phyloP scores from a whole-genome alignment of 1,140 invertebrate genomes.

The Rhizoglyphus robini region DNA sequence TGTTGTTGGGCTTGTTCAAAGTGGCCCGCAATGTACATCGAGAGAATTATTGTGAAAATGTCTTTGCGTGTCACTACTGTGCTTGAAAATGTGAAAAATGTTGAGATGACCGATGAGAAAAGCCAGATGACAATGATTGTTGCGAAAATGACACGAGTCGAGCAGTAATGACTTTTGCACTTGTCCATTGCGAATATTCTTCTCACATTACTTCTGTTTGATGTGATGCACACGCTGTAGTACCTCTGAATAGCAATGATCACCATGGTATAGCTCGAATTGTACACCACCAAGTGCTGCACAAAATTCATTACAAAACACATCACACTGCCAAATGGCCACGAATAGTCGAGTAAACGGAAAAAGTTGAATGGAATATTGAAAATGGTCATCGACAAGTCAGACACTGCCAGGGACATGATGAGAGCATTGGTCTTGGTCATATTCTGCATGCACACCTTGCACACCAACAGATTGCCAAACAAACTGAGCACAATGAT shows the following conservation, averaged over 20 bases:
- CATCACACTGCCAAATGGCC: slow-evolving; percentile 37
- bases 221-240: too few species aligned
- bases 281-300: slow-evolving; percentile 33
- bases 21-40: too few species aligned
- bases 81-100: too few species aligned
- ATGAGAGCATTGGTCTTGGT: slow-evolving; percentile 1
- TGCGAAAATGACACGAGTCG: too few species aligned
- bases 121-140: too few species aligned
- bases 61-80: too few species aligned
- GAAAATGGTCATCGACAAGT: slow-evolving; percentile 66
- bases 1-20: too few species aligned
- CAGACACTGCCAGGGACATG: slow-evolving; percentile 52
- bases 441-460: neutral
- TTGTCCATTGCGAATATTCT: too few species aligned
- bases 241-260: slow-evolving; percentile 42
- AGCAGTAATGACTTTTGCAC: too few species aligned
- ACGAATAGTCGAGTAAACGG: slow-evolving; percentile 31
- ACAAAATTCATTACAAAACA: slow-evolving; percentile 42
- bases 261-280: slow-evolving; percentile 42
- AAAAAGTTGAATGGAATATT: slow-evolving; percentile 58
- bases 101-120: too few species aligned
- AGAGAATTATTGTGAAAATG: too few species aligned
- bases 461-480: slow-evolving; percentile 30
- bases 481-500: slow-evolving; percentile 28
- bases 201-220: too few species aligned